Base-by-base conservation (phyloP, 1,140 invertebrate species). In the Scaptodrosophila lebanonensis region DNA sequence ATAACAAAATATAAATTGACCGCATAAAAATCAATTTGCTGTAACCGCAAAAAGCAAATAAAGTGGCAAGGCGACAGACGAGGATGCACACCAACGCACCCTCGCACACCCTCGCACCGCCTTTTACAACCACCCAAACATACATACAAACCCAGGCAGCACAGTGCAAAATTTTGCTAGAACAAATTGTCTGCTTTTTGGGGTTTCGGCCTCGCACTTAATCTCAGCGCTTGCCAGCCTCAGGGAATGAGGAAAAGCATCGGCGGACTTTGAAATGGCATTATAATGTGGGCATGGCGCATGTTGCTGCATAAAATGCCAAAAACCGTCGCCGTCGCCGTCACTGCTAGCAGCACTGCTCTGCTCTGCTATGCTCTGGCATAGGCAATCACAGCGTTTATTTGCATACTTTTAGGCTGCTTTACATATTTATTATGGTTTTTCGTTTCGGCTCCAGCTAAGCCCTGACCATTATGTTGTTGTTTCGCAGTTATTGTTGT, bases 21-120 rank as follows among this genome's bases (percentile, higher is more conserved):
- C 45, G 62, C 66, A 79, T 82, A 79, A 82, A 79, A 79, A 79
- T 79, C 75, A 79, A 79, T 79, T 79, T 79, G 47, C 65, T 70
- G 75, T 79, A 58, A 82, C 75, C 75, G 75, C 69, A 79, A 45
- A 68, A 49, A 42, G 52, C 73, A 68, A 72, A 77, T 67, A 71
- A 77, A 65, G 48, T 50, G 51, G 43, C 22, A n/a, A 25, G 22
- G 22, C 22, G 33, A 22, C 38, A 18, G 47, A 35, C 32, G 33
- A 44, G 40, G 56, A 51, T 53, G 51, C 48, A 45, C 20, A 33
- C 22, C 45, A 11, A 44, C 15, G 17, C 17, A n/a, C n/a, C n/a
- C n/a, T n/a, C 43, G 29, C 8, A 25, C 32, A 43, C 18, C 33
- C 50, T 38, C 42, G 17, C 29, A 48, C 17, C 29, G 15, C 16